Conservation (phyloP, 1,140 invertebrate genomes). For the Drosophila kanapiae region DNA sequence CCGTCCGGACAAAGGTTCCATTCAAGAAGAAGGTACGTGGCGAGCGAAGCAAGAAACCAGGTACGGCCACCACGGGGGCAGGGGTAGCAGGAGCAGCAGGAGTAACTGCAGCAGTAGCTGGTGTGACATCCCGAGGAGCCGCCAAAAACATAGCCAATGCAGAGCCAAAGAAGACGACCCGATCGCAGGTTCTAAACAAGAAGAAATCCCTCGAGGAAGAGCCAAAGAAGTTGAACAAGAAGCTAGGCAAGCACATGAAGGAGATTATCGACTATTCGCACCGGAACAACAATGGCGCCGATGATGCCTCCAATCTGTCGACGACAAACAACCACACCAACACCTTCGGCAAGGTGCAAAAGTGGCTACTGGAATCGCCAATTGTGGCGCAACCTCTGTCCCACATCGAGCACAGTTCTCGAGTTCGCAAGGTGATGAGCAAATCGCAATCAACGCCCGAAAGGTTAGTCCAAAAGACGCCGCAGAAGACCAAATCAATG, state of each 20-base stretch:
- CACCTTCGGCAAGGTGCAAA: slow-evolving; percentile 92
- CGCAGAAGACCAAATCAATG: slow-evolving; percentile 83
- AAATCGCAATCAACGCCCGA: slow-evolving; percentile 84
- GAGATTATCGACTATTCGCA: slow-evolving; percentile 91
- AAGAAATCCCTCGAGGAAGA: slow-evolving; percentile 83
- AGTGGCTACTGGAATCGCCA: slow-evolving; percentile 92
- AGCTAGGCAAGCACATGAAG: slow-evolving; percentile 87
- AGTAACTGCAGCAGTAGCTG: slow-evolving; percentile 1
- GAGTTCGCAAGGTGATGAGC: slow-evolving; percentile 79
- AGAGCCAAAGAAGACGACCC: slow-evolving; percentile 59
- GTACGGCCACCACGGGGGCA: slow-evolving; percentile 16
- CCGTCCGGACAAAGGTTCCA: slow-evolving; percentile 90
- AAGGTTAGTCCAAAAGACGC: slow-evolving; percentile 71
- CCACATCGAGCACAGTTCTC: slow-evolving; percentile 88
- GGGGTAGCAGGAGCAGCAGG: slow-evolving; percentile 6
- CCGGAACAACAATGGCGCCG: slow-evolving; percentile 69
- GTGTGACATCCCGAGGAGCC: slow-evolving; percentile 16
- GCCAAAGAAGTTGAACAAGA: slow-evolving; percentile 80
- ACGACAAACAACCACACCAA: slow-evolving; percentile 89
- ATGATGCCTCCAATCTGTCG: slow-evolving; percentile 81
- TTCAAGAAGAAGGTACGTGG: slow-evolving; percentile 91
- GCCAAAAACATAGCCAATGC: slow-evolving; percentile 41
- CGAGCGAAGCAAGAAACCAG: slow-evolving; percentile 86
- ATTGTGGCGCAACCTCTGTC: slow-evolving; percentile 84
- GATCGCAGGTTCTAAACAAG: slow-evolving; percentile 57